Evolutionary conservation across 2,113 vertebrate genomes (phyloP), one percentile per base, ranked within the genome.

Genomic region (Phalacrocorax aristotelis): DNA sequence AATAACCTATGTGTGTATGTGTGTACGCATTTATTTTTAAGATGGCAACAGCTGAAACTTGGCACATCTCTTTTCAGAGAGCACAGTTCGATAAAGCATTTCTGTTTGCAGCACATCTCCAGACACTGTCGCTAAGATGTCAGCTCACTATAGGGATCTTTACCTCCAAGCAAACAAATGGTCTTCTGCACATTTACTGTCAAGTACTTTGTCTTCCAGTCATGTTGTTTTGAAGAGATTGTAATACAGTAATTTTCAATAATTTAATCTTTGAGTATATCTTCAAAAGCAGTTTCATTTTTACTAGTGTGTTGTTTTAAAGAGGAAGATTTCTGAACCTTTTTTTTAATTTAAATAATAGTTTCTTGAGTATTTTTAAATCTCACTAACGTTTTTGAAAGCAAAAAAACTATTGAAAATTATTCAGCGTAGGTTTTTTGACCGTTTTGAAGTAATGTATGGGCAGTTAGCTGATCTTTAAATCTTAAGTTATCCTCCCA

Each of bases 181-280:
- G 61, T 81, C 4, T 44, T 94, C 60, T 90, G 60, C 72, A 87
- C 64, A 36, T 66, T 94, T 92, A 48, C 89, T 96, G 83, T 97
- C 89, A 81, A 75, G 72, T 94, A 46, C 72, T 95, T 95, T 96
- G 65, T 94, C 94, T 97, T 78, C 80, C 90, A 95, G 44, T 93
- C 88, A 66, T 71, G 48, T 92, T 94, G 60, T 84, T 97, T 90
- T 84, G 80, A 97, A 97, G 69, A 83, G 65, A 89, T 52, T 78
- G 44, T 82, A 92, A 92, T 95, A 86, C 79, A 95, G 76, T 87
- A 64, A 95, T 96, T 96, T 89, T 86, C 71, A 89, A 81, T 38
- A 86, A 95, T 94, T 90, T 92, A 89, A 90, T 93, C 90, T 90
- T 71, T 64, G 58, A 94, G 20, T 77, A 66, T 87, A 81, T 80